Percentiles rank a stretch among this genome's conserved stretches.
Conservation (phyloP, 1,140 invertebrate genomes). For the Drosophila lini region DNA sequence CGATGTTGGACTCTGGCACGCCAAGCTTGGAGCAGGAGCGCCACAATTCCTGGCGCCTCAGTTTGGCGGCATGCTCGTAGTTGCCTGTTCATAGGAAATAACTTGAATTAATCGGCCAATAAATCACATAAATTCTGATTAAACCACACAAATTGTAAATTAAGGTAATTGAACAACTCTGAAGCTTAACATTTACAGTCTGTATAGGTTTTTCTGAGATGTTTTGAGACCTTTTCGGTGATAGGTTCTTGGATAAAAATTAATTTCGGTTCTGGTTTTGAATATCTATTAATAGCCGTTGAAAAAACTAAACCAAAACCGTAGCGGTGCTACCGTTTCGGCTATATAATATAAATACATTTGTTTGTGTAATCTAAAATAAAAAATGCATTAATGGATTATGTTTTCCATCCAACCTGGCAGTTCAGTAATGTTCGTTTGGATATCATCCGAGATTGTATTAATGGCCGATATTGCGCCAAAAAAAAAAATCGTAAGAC, state of each 20-base stretch:
- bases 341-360: slow-evolving; percentile 9
- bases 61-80: slow-evolving; percentile 88
- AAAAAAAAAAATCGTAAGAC: neutral
- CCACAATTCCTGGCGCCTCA: slow-evolving; percentile 91
- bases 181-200: neutral
- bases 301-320: slow-evolving; percentile 8
- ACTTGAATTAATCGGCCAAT: neutral
- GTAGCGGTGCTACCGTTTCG: slow-evolving; percentile 1
- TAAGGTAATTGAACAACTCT: neutral
- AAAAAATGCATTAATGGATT: neutral
- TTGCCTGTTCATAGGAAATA: slow-evolving; percentile 86
- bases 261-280: slow-evolving; percentile 9
- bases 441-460: neutral
- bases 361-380: slow-evolving; percentile 2
- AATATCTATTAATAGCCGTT: slow-evolving; percentile 2
- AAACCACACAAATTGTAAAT: neutral
- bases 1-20: slow-evolving; percentile 90
- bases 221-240: neutral
- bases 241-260: slow-evolving; percentile 4
- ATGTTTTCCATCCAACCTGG: neutral
- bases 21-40: slow-evolving; percentile 91
- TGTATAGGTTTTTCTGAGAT: neutral
- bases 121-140: neutral
- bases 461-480: neutral
- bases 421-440: neutral